These are phyloP conservation scores for Eupristina koningsbergeri DNA, from an alignment of 1,140 invertebrate genomes.

Conservation along the genomic window DNA sequence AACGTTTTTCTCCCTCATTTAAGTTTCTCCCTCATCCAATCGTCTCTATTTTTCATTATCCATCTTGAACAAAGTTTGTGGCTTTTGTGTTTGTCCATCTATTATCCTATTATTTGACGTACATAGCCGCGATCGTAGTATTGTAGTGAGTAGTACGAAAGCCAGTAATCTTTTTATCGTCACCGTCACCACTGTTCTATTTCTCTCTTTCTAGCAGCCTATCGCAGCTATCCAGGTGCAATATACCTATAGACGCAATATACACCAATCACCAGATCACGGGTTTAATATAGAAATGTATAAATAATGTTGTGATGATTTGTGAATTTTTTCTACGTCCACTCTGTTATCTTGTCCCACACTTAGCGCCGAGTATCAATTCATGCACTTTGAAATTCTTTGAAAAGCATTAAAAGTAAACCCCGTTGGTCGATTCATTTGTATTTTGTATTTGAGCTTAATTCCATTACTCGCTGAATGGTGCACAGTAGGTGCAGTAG, in stretches of 20 bases:
- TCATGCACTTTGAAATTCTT: too few species aligned
- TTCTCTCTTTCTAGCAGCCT: constrained; percentile 75
- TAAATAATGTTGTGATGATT: constrained; percentile 47
- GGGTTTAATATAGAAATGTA: constrained; percentile 43
- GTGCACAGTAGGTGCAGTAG: background rate
- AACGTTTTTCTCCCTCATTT: constrained; percentile 28
- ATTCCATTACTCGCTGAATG: background rate
- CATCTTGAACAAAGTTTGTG: constrained; percentile 63
- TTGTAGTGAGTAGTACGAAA: constrained; percentile 71
- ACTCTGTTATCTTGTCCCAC: constrained; percentile 55
- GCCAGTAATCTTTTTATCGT: constrained; percentile 71
- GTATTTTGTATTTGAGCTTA: background rate
- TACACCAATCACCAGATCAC: constrained; percentile 71
- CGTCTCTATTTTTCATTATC: constrained; percentile 42
- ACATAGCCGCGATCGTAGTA: constrained; percentile 68
- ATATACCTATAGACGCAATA: constrained; percentile 68
- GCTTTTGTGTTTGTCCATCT: constrained; percentile 72
- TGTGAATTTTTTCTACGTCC: constrained; percentile 47
- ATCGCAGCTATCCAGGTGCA: constrained; percentile 74
- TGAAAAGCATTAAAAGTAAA: too few species aligned
- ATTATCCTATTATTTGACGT: constrained; percentile 70
- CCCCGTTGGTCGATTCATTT: too few species aligned
- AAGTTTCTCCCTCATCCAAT: constrained; percentile 30
- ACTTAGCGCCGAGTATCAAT: constrained; percentile 21
- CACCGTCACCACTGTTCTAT: constrained; percentile 74